These are phyloP conservation scores for Lepilemur ruficaudatus DNA, from an alignment of 2,797 vertebrate genomes.

Conservation along the genomic window DNA sequence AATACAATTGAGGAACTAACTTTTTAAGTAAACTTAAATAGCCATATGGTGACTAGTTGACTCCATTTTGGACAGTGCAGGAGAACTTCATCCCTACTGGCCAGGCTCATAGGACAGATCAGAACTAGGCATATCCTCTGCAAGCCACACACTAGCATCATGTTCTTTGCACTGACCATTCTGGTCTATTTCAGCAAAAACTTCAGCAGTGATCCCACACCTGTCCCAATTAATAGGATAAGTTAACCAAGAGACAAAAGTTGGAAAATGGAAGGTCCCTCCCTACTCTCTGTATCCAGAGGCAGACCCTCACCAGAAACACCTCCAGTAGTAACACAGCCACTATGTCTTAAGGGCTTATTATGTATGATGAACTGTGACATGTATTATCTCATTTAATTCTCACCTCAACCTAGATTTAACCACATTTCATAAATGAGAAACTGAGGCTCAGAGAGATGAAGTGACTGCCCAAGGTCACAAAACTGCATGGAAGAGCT, in stretches of 20 bases:
- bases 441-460: conserved; percentile 2
- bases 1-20: conserved; percentile 28
- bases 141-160: not conserved
- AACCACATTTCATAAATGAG: conserved; percentile 14
- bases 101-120: not conserved
- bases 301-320: not conserved
- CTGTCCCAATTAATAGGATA: not conserved
- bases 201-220: not conserved
- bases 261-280: not conserved
- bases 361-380: not conserved
- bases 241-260: not conserved
- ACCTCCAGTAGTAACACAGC: not conserved
- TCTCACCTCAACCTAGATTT: conserved; percentile 22
- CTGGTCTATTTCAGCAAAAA: conserved; percentile 21
- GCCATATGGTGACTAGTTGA: not conserved
- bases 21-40: conserved; percentile 34
- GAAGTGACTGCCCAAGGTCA: not conserved
- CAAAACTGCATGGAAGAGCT: not conserved
- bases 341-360: not conserved
- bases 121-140: not conserved
- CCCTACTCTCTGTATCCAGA: not conserved
- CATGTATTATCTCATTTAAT: conserved; percentile 10
- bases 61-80: not conserved
- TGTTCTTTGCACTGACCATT: not conserved
- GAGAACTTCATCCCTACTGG: not conserved